These are phyloP conservation scores for Parnassius smintheus DNA, from an alignment of 2,888 invertebrate species.

Conservation along the genomic window DNA sequence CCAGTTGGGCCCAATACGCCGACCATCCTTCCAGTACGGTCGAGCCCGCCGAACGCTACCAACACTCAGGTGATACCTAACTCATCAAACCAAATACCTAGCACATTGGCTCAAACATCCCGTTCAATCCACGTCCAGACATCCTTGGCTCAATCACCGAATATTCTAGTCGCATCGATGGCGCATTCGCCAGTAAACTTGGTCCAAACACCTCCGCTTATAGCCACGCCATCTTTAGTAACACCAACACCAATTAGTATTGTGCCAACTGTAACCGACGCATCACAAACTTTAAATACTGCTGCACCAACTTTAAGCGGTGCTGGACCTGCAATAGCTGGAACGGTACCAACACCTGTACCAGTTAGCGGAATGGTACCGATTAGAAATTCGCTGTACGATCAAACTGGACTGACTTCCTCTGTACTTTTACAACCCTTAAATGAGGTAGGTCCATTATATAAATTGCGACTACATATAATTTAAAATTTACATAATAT, in stretches of 20 bases:
- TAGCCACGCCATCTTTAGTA: slow-evolving; percentile 46
- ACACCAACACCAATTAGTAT: slow-evolving; percentile 48
- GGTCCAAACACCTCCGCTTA: slow-evolving; percentile 45
- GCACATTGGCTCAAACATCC: slow-evolving; percentile 6
- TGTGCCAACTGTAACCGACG: not conserved
- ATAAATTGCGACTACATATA: no score
- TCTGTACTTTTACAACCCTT: slow-evolving; percentile 70
- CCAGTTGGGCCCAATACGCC: slow-evolving; percentile 50
- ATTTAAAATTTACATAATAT: no score
- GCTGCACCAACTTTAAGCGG: not conserved
- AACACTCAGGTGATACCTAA: slow-evolving; percentile 24
- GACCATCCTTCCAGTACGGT: slow-evolving; percentile 37
- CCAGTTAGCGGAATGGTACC: slow-evolving; percentile 65
- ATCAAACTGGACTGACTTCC: slow-evolving; percentile 64
- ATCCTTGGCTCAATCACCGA: slow-evolving; percentile 37
- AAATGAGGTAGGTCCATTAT: slow-evolving; percentile 59
- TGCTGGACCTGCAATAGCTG: not conserved
- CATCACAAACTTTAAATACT: not conserved
- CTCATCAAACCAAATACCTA: slow-evolving; percentile 9
- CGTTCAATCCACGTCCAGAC: slow-evolving; percentile 36
- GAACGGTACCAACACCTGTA: slow-evolving; percentile 17
- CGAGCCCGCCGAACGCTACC: slow-evolving; percentile 20
- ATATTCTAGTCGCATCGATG: slow-evolving; percentile 34
- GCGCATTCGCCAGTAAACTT: slow-evolving; percentile 51
- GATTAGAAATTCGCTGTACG: slow-evolving; percentile 66